Conservation (phyloP, 2,113 vertebrate species). For the Etheostoma cragini region DNA sequence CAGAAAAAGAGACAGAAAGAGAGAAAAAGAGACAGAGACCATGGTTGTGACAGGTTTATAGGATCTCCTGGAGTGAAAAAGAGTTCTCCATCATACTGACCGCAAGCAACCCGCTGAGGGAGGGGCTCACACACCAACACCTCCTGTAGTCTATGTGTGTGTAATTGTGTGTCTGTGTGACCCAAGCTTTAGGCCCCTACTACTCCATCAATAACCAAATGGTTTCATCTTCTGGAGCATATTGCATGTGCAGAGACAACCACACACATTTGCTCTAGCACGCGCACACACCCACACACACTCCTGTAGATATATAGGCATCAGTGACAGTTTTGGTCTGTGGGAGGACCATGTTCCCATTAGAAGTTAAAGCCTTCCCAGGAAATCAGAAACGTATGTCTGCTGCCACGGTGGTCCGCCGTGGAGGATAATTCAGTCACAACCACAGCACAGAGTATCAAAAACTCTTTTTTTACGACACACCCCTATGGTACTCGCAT, state of each 20-base stretch:
- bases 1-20: constrained; percentile 19
- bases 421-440: constrained; percentile 84
- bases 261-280: neutral
- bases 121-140: constrained; percentile 74
- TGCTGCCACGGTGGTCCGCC: constrained; percentile 88
- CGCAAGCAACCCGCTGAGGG: constrained; percentile 53
- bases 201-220: constrained; percentile 76
- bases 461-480: neutral
- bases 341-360: constrained; percentile 90
- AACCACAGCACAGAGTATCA: constrained; percentile 74
- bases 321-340: constrained; percentile 84
- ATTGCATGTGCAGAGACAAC: constrained; percentile 20
- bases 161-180: constrained; percentile 39
- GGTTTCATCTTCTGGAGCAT: constrained; percentile 66
- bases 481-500: neutral
- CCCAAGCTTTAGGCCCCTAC: constrained; percentile 53
- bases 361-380: constrained; percentile 88
- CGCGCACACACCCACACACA: constrained; percentile 9
- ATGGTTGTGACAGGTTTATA: constrained; percentile 79
- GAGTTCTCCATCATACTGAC: constrained; percentile 63
- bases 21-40: constrained; percentile 51
- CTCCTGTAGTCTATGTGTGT: constrained; percentile 46
- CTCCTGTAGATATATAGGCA: constrained; percentile 81
- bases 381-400: constrained; percentile 93
- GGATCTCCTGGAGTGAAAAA: constrained; percentile 76